Evolutionary conservation across 2,113 vertebrate genomes (phyloP).

Genomic region (Pedionomus torquatus): DNA sequence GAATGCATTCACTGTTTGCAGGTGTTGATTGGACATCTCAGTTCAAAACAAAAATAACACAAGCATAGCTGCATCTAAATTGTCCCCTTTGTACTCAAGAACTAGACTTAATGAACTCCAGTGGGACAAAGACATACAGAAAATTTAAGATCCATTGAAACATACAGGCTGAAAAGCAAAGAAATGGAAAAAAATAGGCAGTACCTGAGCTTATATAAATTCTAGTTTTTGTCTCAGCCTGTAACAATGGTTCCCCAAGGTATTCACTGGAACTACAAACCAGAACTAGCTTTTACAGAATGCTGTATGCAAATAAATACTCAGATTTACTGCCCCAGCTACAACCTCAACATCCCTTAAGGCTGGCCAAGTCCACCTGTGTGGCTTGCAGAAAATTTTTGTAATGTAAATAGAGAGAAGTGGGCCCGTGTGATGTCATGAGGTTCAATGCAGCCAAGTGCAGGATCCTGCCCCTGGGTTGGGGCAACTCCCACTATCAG

Average conservation of each 20-base stretch:
- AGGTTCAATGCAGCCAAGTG: not conserved
- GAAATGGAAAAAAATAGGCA: not conserved
- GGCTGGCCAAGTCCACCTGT: not conserved
- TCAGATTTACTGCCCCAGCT: not conserved
- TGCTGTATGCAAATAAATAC: not conserved
- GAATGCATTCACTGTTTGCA: slow-evolving; percentile 23
- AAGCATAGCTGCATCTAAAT: slow-evolving; percentile 51
- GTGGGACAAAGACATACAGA: slow-evolving; percentile 41
- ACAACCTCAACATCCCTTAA: not conserved
- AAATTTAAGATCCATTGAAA: slow-evolving; percentile 49
- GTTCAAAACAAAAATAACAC: slow-evolving; percentile 62
- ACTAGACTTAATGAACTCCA: slow-evolving; percentile 71
- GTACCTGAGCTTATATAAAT: not conserved
- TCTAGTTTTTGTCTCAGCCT: not conserved
- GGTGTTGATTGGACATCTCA: slow-evolving; percentile 66
- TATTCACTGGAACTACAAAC: not conserved
- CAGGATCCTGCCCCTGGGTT: not conserved
- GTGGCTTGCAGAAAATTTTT: not conserved
- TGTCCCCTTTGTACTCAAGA: slow-evolving; percentile 36
- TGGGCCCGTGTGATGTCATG: not conserved
- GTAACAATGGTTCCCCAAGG: not conserved
- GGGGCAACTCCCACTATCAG: too few relatives aligned
- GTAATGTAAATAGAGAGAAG: not conserved
- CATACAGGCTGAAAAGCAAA: slow-evolving; percentile 25
- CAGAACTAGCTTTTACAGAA: not conserved